Evolutionary conservation across 2,888 invertebrate species (phyloP), one percentile per base, ranked within the genome.

Genomic region (Eupsilia transversa): DNA sequence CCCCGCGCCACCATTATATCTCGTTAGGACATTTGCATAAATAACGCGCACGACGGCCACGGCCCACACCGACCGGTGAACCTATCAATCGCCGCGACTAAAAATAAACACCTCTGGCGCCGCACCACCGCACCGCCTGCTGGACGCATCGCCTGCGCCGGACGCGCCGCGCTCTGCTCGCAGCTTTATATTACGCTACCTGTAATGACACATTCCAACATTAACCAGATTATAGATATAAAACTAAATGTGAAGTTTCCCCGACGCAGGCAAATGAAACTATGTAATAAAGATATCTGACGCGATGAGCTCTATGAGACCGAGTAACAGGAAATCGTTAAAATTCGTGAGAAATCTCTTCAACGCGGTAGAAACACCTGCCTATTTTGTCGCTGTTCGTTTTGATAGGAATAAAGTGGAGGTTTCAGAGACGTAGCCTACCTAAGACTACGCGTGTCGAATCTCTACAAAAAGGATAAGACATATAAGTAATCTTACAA

Each of bases 1-100:
- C 92, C 90, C 91, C 92, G 88, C 89, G 77, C 93, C 92, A 91
- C 93, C 91, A 96, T 96, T 96, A 95, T 92, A 91, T 95, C 94
- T 96, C 95, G 95, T 96, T 96, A 96, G 94, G 92, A 91, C 93
- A 95, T 96, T 96, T 96, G 95, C 96, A 96, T 96, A 95, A 95
- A 95, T 95, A 95, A 94, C 93, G 91, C 93, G 92, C 90, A 89
- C 90, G 88, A 91, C 91, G 90, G 90, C 90, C 91, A 88, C 92
- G 85, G 91, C 93, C 93, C 92, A 92, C 94, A 93, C 94, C 89
- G 89, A 81, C 89, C 89, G 87, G 84, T 87, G 88, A 91, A 94
- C 94, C 95, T 94, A 95, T 94, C 96, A 95, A 95, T 95, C 94
- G 93, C 87, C 87, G 85, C 82, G 89, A 90, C 93, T 95, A 94